Evolutionary conservation across 2,888 invertebrate genomes (phyloP).

Genomic region (Candidula unifasciata): DNA sequence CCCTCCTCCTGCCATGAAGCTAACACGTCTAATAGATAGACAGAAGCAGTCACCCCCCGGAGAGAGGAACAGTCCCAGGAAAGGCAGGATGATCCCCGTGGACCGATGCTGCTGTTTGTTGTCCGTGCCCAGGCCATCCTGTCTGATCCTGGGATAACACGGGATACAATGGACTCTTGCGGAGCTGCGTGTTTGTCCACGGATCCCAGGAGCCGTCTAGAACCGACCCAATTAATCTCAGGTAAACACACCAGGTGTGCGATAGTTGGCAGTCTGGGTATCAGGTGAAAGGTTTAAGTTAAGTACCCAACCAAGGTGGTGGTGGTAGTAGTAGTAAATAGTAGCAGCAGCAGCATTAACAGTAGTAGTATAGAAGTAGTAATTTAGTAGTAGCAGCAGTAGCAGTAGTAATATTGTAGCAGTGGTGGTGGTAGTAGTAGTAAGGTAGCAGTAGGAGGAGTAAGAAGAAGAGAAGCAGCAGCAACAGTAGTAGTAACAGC

Average conservation of each 20-base stretch:
- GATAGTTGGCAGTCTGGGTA: not conserved
- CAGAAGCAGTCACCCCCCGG: not conserved
- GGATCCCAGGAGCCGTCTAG: constrained; percentile 2
- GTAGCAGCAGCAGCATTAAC: too few relatives aligned
- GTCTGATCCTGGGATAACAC: not conserved
- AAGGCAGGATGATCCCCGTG: not conserved
- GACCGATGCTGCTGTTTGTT: constrained; percentile 14
- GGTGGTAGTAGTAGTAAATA: too few relatives aligned
- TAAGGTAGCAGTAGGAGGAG: not conserved
- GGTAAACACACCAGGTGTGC: constrained; percentile 6
- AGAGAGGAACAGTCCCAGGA: not conserved
- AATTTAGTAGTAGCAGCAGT: too few relatives aligned
- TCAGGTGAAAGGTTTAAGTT: not conserved
- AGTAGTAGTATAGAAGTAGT: too few relatives aligned
- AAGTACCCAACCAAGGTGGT: too few relatives aligned
- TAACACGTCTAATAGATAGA: not conserved
- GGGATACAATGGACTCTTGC: not conserved
- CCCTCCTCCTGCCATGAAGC: not conserved
- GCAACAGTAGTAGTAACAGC: not conserved
- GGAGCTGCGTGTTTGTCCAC: not conserved
- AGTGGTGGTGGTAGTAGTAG: too few relatives aligned
- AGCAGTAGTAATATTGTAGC: too few relatives aligned
- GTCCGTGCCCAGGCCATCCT: not conserved
- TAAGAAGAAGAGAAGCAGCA: constrained; percentile 14
- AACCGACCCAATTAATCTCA: not conserved